A percentile compares a stretch with the other conserved stretches of the same genome.
Evolutionary conservation across 2,113 vertebrate genomes (phyloP).

Genomic region (Arizona elegans): DNA sequence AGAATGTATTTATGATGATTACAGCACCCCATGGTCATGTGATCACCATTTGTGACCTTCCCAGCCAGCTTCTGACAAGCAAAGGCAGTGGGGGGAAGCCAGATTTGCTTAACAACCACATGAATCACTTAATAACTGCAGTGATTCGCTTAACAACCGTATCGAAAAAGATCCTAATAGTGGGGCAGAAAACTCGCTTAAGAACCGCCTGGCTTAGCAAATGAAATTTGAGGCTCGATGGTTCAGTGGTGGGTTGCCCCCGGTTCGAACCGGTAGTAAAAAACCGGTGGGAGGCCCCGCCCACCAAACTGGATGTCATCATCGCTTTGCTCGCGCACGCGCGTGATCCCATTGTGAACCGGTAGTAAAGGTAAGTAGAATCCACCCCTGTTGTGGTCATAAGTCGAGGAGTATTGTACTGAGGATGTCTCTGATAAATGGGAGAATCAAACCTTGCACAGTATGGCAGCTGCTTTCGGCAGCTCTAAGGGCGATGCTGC

Average conservation of each 20-base stretch:
- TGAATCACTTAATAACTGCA: neutral
- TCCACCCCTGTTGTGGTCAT: neutral
- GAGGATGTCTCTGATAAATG: neutral
- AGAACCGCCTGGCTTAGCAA: too few species aligned
- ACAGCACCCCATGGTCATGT: neutral
- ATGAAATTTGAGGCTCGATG: neutral
- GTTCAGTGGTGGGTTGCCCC: neutral
- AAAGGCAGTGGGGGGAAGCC: neutral
- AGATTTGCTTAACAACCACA: neutral
- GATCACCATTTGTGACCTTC: neutral
- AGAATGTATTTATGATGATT: too few species aligned
- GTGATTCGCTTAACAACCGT: neutral
- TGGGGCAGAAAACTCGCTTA: neutral
- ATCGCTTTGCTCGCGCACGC: too few species aligned
- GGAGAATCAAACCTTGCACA: neutral
- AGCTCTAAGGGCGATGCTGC: neutral
- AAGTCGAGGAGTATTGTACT: neutral
- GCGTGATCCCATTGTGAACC: too few species aligned
- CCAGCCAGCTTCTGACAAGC: neutral
- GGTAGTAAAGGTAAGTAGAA: too few species aligned
- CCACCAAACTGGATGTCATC: rapidly evolving
- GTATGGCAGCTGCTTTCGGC: neutral
- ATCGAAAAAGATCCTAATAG: neutral
- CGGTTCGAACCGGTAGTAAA: too few species aligned
- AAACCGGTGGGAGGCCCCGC: too few species aligned